Conservation (phyloP, 1,140 invertebrate genomes). For the Nixonia krombeini region DNA sequence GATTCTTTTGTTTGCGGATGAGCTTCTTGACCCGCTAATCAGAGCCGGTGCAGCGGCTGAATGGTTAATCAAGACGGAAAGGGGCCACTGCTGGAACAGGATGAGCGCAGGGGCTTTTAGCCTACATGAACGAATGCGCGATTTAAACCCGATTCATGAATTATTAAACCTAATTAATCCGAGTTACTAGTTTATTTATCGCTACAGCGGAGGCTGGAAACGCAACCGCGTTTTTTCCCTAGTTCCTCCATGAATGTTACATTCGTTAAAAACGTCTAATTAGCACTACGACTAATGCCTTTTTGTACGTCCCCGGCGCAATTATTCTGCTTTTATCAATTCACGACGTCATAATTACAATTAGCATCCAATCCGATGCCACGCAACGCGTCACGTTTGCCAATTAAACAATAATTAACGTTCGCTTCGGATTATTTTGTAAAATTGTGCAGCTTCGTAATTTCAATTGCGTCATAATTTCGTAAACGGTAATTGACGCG, state of each 20-base stretch:
- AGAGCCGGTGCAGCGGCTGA: conserved; percentile 41
- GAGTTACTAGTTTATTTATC: conserved; percentile 44
- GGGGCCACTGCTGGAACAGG: conserved; percentile 36
- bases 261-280: conserved; percentile 11
- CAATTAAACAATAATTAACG: too few species aligned
- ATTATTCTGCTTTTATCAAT: too few species aligned
- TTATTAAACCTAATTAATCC: conserved; percentile 51
- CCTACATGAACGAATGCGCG: conserved; percentile 37
- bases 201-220: conserved; percentile 31
- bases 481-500: too few species aligned
- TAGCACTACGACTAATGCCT: too few species aligned
- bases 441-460: too few species aligned
- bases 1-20: conserved; percentile 38
- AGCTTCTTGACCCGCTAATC: conserved; percentile 46
- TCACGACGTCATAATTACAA: too few species aligned
- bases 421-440: too few species aligned
- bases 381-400: too few species aligned
- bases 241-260: conserved; percentile 9
- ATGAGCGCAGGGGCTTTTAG: conserved; percentile 44
- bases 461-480: too few species aligned
- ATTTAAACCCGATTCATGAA: conserved; percentile 45
- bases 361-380: too few species aligned
- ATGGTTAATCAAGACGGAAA: conserved; percentile 50
- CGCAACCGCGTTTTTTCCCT: too few species aligned
- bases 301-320: too few species aligned